Conservation (phyloP, 2,888 invertebrate genomes). For the Cremastobaeus sp. region DNA sequence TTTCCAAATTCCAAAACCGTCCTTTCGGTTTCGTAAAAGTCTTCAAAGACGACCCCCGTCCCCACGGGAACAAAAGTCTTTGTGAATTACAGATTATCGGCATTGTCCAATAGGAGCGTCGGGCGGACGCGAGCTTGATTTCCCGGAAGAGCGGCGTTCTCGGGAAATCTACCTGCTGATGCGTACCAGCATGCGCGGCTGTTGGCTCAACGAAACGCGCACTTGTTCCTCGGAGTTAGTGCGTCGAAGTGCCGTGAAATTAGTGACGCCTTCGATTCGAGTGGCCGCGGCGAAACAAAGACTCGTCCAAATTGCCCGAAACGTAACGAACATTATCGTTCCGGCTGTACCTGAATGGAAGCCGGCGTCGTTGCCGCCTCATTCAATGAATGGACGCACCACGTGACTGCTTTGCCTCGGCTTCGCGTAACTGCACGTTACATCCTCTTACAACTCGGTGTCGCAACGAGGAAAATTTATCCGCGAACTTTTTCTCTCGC, state of each 20-base stretch:
- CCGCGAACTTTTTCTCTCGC: too few relatives aligned
- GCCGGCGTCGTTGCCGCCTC: slow-evolving; percentile 18
- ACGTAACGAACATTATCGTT: slow-evolving; percentile 31
- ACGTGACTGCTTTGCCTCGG: slow-evolving; percentile 37
- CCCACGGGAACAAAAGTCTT: too few relatives aligned
- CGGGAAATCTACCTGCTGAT: not conserved
- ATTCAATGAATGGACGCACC: slow-evolving; percentile 43
- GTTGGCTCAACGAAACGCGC: slow-evolving; percentile 6
- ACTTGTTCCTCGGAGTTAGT: slow-evolving; percentile 15
- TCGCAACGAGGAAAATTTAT: slow-evolving; percentile 41
- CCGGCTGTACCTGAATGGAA: slow-evolving; percentile 42
- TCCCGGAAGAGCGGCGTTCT: not conserved
- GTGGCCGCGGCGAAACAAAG: slow-evolving; percentile 21
- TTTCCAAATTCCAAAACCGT: too few relatives aligned
- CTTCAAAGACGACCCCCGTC: too few relatives aligned
- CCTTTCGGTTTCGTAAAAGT: too few relatives aligned
- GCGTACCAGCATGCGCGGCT: not conserved
- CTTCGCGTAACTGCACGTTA: slow-evolving; percentile 41
- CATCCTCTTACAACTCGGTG: slow-evolving; percentile 43
- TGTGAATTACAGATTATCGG: too few relatives aligned
- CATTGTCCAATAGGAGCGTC: too few relatives aligned
- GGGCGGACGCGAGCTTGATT: too few relatives aligned
- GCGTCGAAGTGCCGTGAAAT: slow-evolving; percentile 16
- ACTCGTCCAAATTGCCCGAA: slow-evolving; percentile 29
- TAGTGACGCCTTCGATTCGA: slow-evolving; percentile 9